Evolutionary conservation across 2,797 vertebrate species (phyloP).

Genomic region (Acridotheres tristis): DNA sequence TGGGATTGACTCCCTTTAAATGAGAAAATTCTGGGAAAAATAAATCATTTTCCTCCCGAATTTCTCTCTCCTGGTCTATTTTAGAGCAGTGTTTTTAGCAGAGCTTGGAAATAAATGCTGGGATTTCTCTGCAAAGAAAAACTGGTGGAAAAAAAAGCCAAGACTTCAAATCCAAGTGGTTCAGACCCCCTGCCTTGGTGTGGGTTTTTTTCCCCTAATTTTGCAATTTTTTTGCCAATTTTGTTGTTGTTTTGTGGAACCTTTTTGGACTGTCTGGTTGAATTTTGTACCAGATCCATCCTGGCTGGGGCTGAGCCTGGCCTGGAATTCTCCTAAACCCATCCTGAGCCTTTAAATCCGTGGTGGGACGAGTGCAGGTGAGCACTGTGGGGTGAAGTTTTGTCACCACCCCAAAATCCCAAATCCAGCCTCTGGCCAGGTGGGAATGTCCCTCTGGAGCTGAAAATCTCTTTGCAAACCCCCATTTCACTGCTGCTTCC

Average conservation of each 20-base stretch:
- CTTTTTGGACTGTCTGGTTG: rapidly evolving
- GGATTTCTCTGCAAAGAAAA: background rate
- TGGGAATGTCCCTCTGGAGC: background rate
- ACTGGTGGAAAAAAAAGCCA: background rate
- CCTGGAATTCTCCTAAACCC: background rate
- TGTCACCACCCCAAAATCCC: rapidly evolving
- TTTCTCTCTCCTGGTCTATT: background rate
- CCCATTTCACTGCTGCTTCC: background rate
- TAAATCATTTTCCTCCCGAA: background rate
- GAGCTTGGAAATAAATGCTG: background rate
- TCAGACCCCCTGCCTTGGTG: rapidly evolving
- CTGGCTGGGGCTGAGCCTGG: background rate
- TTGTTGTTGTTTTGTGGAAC: background rate
- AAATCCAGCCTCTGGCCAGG: too few species aligned
- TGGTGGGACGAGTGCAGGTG: background rate
- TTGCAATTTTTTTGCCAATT: background rate
- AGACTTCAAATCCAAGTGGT: background rate
- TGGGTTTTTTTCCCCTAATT: rapidly evolving
- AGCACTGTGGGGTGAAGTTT: background rate
- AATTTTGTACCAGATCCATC: background rate
- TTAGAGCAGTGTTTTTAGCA: background rate
- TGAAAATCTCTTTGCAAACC: background rate
- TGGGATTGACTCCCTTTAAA: background rate
- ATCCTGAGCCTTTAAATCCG: background rate
- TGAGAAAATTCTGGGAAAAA: background rate